Conservation (phyloP, 2,888 invertebrate species). For the Macrosiphum euphorbiae region DNA sequence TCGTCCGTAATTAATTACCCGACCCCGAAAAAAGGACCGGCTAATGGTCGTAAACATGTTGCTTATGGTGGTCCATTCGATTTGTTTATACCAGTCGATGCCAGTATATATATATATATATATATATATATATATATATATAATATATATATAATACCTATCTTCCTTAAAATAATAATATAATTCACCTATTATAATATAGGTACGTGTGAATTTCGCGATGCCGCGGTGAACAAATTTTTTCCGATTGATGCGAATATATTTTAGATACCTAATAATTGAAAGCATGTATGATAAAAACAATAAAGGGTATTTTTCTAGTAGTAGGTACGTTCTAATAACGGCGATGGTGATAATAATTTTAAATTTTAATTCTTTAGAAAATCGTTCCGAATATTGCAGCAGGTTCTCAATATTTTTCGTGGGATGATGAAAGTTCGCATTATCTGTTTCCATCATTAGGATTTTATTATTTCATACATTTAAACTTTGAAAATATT, state of each 20-base stretch:
- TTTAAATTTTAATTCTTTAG: neutral
- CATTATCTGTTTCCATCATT: neutral
- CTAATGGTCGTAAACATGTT: constrained; percentile 62
- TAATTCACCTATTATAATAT: neutral
- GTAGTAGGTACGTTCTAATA: neutral
- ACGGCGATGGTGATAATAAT: neutral
- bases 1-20: constrained; percentile 62
- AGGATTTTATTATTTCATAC: neutral
- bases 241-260: neutral
- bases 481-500: neutral
- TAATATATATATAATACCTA: neutral
- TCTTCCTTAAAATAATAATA: constrained; percentile 5
- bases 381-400: neutral
- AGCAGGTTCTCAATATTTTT: neutral
- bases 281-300: neutral
- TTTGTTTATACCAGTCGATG: neutral
- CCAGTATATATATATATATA: neutral
- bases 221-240: neutral
- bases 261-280: neutral
- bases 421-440: neutral
- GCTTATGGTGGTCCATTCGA: constrained; percentile 47
- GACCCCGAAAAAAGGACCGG: constrained; percentile 55
- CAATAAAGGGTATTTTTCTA: neutral
- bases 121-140: neutral
- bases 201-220: neutral